Evolutionary conservation across 2,113 vertebrate species (phyloP), one percentile per base, ranked within the genome.

Genomic region (Colius striatus): DNA sequence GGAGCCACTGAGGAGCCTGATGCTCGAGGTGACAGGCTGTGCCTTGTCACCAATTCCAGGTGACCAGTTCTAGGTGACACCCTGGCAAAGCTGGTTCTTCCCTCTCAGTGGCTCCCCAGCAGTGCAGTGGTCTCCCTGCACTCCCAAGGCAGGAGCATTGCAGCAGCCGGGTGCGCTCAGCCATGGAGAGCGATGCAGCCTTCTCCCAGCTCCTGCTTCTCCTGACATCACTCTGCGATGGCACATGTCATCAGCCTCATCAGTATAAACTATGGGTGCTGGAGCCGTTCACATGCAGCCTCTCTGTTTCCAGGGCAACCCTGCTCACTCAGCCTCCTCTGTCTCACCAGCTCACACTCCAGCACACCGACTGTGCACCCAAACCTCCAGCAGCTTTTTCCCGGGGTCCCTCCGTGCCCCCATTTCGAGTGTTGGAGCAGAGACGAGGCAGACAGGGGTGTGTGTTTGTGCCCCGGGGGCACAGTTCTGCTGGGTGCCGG

Each of bases 271-370:
- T 27, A 6, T 2, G 73, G 54, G 73, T 4, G 48, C 65, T 2
- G 88, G 80, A 80, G 76, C 90, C 41, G 8, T 78, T 82, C 65
- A 9, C n/a, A 19, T 12, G 36, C 87, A 70, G 92, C 71, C 66
- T 72, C 66, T 38, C 79, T 10, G 94, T 96, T 96, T 93, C 95
- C 95, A 94, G 94, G 94, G 94, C 81, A 96, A 95, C 97, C 54
- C 76, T 2, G 18, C 75, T 10, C 7, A 4, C 61, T 93, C 76
- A 50, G 78, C 78, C 78, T n/a, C 53, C 9, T 15, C 80, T 6
- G 61, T 10, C 70, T 87, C 91, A 63, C 73, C 89, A 8, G 65
- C 95, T 74, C 61, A 58, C 10, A 36, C 95, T 80, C 63, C 82
- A n/a, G 53, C 87, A 41, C 74, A 5, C 70, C 16, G 8, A 10